Evolutionary conservation across 2,113 vertebrate genomes (phyloP).

Genomic region (Corythoichthys haematopterus): DNA sequence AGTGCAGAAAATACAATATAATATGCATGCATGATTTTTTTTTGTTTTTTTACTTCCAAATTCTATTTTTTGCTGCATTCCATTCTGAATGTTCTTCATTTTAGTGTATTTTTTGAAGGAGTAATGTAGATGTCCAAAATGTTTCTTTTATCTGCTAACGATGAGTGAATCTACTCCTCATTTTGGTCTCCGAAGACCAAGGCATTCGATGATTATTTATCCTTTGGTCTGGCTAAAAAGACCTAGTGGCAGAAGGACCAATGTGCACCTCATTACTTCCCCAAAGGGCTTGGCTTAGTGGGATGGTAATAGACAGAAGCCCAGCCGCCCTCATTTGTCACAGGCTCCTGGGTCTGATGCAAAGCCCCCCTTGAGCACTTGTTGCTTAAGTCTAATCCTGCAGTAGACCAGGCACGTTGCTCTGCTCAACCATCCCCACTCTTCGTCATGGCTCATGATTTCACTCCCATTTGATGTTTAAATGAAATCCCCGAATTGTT

Average conservation of each 20-base stretch:
- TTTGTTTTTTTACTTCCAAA: too few species aligned
- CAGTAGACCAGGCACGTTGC: slow-evolving; percentile 62
- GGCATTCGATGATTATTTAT: slow-evolving; percentile 56
- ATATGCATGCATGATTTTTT: too few species aligned
- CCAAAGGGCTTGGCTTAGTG: slow-evolving; percentile 69
- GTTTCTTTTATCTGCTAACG: slow-evolving; percentile 32
- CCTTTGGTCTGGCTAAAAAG: slow-evolving; percentile 41
- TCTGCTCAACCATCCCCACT: slow-evolving; percentile 63
- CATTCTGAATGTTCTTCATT: neutral
- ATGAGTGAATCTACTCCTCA: slow-evolving; percentile 30
- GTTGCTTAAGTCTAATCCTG: slow-evolving; percentile 72
- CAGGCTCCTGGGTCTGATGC: slow-evolving; percentile 70
- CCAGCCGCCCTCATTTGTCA: slow-evolving; percentile 71
- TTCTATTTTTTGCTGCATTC: neutral
- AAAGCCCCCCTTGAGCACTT: slow-evolving; percentile 72
- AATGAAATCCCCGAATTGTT: slow-evolving; percentile 71
- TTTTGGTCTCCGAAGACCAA: slow-evolving; percentile 35
- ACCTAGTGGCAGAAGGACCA: slow-evolving; percentile 52
- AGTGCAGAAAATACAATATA: too few species aligned
- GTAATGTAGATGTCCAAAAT: neutral
- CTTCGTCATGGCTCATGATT: slow-evolving; percentile 70
- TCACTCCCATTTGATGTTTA: slow-evolving; percentile 75
- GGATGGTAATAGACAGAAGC: slow-evolving; percentile 70
- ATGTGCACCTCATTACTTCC: slow-evolving; percentile 70
- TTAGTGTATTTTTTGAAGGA: neutral